These are phyloP conservation scores for Ceratina australensis DNA, from an alignment of 1,140 invertebrate genomes.

Conservation along the genomic window DNA sequence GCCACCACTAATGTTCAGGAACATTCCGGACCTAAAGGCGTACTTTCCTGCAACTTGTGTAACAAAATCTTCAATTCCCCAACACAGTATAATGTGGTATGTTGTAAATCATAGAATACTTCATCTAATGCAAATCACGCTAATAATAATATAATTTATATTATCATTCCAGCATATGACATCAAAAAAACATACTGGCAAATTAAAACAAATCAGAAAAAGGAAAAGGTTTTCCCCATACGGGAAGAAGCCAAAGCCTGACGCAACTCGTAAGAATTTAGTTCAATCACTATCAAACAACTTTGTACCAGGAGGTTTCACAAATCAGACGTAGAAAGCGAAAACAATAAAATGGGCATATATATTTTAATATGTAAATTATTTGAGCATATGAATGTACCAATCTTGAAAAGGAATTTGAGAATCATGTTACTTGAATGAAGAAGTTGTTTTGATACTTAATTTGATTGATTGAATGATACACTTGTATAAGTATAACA, in stretches of 20 bases:
- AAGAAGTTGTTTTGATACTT: conserved; percentile 2
- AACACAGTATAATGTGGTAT: conserved; percentile 75
- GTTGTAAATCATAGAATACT: conserved; percentile 40
- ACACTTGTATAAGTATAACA: not conserved
- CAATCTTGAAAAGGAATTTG: not conserved
- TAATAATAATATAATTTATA: conserved; percentile 53
- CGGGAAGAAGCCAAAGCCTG: conserved; percentile 71
- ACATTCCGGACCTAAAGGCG: conserved; percentile 47
- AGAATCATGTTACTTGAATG: not conserved
- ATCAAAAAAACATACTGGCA: conserved; percentile 74
- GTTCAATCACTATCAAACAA: conserved; percentile 64
- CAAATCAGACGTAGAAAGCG: conserved; percentile 54
- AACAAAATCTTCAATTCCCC: conserved; percentile 78
- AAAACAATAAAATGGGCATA: not conserved
- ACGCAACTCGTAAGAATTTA: conserved; percentile 45
- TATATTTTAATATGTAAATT: conserved; percentile 31
- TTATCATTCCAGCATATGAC: conserved; percentile 70
- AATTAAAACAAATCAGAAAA: conserved; percentile 67
- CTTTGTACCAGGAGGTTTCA: conserved; percentile 72
- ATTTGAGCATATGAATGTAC: not conserved
- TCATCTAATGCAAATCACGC: not conserved
- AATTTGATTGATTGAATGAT: not conserved
- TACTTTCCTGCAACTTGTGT: conserved; percentile 71
- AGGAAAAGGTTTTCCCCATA: conserved; percentile 71
- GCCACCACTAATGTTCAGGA: conserved; percentile 44